phyloP scores from a whole-genome alignment of 2,113 vertebrate species.

The Cyphomyrus discorhynchus region DNA sequence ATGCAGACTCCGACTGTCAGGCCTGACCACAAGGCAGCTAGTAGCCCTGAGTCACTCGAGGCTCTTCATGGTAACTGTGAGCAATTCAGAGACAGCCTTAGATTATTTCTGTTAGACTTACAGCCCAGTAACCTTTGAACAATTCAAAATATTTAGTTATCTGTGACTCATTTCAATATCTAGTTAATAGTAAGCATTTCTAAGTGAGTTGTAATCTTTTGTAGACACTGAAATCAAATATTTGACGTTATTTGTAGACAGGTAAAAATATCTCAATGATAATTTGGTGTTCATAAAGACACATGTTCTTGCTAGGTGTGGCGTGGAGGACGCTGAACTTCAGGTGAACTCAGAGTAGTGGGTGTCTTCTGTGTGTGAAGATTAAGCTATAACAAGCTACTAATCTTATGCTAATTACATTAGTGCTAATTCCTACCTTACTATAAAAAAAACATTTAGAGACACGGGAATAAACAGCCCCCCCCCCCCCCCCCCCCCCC shows the following conservation, averaged over 20 bases:
- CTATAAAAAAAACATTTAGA: not conserved
- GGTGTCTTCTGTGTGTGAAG: not conserved
- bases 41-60: not conserved
- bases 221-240: not conserved
- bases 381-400: not conserved
- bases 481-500: not conserved
- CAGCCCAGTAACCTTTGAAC: not conserved
- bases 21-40: not conserved
- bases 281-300: not conserved
- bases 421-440: not conserved
- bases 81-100: not conserved
- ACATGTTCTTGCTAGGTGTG: not conserved
- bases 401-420: not conserved
- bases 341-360: not conserved
- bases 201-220: not conserved
- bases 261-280: not conserved
- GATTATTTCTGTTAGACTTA: not conserved
- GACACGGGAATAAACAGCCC: not conserved
- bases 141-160: not conserved
- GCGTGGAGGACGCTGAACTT: not conserved
- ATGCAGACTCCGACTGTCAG: not conserved
- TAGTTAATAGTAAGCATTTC: not conserved
- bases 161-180: not conserved
- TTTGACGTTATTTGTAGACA: not conserved
- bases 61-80: not conserved